phyloP scores from a whole-genome alignment of 2,113 vertebrate genomes.

The Barnardius zonarius region DNA sequence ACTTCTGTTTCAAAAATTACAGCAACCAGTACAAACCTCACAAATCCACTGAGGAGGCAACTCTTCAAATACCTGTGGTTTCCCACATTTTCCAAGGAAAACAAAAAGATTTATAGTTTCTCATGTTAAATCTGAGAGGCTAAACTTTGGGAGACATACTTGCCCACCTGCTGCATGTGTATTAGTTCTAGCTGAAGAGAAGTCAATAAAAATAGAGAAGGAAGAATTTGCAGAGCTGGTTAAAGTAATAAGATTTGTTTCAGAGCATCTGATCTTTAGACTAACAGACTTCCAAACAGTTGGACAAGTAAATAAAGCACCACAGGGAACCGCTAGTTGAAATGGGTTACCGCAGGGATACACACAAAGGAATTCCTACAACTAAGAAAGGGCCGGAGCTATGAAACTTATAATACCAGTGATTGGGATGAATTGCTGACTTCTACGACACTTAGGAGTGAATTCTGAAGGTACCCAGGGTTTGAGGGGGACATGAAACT shows the following conservation, averaged over 20 bases:
- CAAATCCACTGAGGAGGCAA: slow-evolving; percentile 33
- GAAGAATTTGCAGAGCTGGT: slow-evolving; percentile 79
- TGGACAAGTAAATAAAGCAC: slow-evolving; percentile 89
- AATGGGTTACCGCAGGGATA: slow-evolving; percentile 83
- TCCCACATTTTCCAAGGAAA: slow-evolving; percentile 68
- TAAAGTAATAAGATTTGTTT: slow-evolving; percentile 87
- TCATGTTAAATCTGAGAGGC: slow-evolving; percentile 39
- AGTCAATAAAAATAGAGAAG: slow-evolving; percentile 66
- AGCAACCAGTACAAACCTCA: slow-evolving; percentile 35
- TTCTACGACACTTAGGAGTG: neutral
- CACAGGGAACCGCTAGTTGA: slow-evolving; percentile 77
- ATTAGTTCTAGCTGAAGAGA: slow-evolving; percentile 71
- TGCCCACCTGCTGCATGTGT: slow-evolving; percentile 56
- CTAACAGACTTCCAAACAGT: slow-evolving; percentile 87
- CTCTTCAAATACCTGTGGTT: slow-evolving; percentile 46
- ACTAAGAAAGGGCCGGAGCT: slow-evolving; percentile 65
- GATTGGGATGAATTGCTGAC: slow-evolving; percentile 66
- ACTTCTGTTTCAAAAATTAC: slow-evolving; percentile 27
- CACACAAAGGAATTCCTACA: slow-evolving; percentile 82
- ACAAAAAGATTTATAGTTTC: slow-evolving; percentile 66
- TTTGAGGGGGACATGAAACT: neutral
- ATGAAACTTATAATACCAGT: slow-evolving; percentile 64
- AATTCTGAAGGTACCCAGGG: neutral
- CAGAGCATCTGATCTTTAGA: slow-evolving; percentile 83
- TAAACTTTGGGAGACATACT: slow-evolving; percentile 56